Evolutionary conservation across 2,797 vertebrate genomes (phyloP).

Genomic region (Amblyopsis hoosieri): DNA sequence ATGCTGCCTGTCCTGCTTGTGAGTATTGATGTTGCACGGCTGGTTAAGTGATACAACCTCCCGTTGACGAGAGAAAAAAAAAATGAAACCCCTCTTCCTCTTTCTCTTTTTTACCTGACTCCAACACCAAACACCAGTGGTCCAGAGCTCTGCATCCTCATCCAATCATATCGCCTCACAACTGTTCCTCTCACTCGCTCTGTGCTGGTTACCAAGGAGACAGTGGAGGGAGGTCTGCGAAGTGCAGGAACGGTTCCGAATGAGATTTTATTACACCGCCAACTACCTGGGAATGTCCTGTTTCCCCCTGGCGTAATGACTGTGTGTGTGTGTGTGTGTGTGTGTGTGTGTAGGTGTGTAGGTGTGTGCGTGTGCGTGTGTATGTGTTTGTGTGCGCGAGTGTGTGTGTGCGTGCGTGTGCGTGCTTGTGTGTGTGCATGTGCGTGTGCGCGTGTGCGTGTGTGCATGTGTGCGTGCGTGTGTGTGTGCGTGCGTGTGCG

Average conservation of each 20-base stretch:
- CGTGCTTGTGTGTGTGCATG: no score
- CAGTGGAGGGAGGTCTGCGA: slow-evolving; percentile 69
- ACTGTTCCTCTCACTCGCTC: slow-evolving; percentile 65
- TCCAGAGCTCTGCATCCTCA: slow-evolving; percentile 58
- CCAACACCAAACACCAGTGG: slow-evolving; percentile 67
- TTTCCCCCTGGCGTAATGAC: slow-evolving; percentile 29
- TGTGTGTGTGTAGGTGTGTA: background rate
- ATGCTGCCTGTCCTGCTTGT: background rate
- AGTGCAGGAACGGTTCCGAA: slow-evolving; percentile 67
- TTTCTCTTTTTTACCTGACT: slow-evolving; percentile 57
- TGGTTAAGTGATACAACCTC: slow-evolving; percentile 17
- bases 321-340: slow-evolving; percentile 3
- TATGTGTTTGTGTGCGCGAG: background rate
- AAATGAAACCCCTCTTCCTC: slow-evolving; percentile 18
- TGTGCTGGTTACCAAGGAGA: slow-evolving; percentile 75
- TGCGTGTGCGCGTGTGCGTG: no score
- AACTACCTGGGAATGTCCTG: slow-evolving; percentile 18
- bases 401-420: no score
- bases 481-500: background rate
- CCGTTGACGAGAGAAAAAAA: slow-evolving; percentile 34
- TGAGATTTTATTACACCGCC: slow-evolving; percentile 24
- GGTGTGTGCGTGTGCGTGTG: background rate
- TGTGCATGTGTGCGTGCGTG: no score
- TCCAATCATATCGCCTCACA: slow-evolving; percentile 72
- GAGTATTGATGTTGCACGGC: slow-evolving; percentile 27